Evolutionary conservation across 2,113 vertebrate species (phyloP).

Genomic region (Muntiacus muntjak): DNA sequence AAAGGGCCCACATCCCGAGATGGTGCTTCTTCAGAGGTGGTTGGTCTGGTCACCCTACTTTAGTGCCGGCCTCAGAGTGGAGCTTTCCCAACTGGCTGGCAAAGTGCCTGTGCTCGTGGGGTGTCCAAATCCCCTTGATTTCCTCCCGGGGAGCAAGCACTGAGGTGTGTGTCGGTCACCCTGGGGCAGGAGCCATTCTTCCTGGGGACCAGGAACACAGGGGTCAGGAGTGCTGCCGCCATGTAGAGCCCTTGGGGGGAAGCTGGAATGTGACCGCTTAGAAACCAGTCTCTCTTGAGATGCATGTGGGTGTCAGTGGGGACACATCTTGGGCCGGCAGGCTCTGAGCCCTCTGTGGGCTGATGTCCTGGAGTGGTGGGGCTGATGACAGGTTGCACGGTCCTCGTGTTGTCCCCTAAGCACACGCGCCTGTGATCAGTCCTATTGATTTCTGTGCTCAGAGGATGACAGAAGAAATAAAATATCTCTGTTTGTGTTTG

Average conservation of each 20-base stretch:
- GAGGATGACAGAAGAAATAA: slow-evolving; percentile 17
- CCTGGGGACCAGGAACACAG: neutral
- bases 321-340: neutral
- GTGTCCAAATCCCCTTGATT: neutral
- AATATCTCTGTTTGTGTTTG: neutral
- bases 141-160: neutral
- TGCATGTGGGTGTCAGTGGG: neutral
- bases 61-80: neutral
- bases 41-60: too few species aligned
- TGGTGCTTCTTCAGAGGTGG: neutral
- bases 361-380: neutral
- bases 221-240: neutral
- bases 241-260: neutral
- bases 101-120: neutral
- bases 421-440: neutral
- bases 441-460: slow-evolving; percentile 10
- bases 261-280: neutral
- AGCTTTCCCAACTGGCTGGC: neutral
- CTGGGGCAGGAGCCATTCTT: neutral
- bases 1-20: neutral
- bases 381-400: neutral
- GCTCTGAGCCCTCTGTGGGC: neutral
- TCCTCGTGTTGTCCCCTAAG: slow-evolving; percentile 33
- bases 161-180: neutral
- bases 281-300: neutral